Conservation (phyloP, 2,888 invertebrate species). For the Drosophila pegasa region DNA sequence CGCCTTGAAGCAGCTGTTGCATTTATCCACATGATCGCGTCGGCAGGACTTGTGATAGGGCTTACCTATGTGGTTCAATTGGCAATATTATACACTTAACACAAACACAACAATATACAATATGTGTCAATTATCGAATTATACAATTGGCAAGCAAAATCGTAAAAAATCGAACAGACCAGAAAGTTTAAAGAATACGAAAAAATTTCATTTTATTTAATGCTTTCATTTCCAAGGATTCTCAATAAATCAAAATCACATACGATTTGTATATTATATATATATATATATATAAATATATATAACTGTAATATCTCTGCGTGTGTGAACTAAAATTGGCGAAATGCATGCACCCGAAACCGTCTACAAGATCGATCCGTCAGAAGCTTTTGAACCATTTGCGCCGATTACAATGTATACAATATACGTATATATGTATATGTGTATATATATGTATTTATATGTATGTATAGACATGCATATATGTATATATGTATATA, state of each 20-base stretch:
- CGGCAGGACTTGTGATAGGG: background rate
- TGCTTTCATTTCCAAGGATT: conserved; percentile 54
- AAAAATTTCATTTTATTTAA: conserved; percentile 54
- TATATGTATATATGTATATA: no score
- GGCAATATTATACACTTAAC: conserved; percentile 43
- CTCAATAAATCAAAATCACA: conserved; percentile 24
- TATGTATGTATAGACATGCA: background rate
- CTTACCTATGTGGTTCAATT: conserved; percentile 24
- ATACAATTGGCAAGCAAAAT: conserved; percentile 42
- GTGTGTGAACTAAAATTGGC: conserved; percentile 62
- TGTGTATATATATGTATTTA: background rate
- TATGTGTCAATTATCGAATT: conserved; percentile 16
- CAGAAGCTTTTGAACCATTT: conserved; percentile 61
- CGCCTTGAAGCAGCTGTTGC: background rate
- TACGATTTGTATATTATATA: conserved; percentile 32
- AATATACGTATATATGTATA: background rate
- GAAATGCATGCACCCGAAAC: conserved; percentile 82
- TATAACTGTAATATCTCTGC: background rate
- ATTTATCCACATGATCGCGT: background rate
- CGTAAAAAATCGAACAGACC: background rate
- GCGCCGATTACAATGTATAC: conserved; percentile 1
- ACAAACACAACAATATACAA: conserved; percentile 23
- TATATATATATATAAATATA: conserved; percentile 17
- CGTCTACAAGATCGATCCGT: conserved; percentile 81
- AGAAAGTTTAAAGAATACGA: conserved; percentile 18